These are phyloP conservation scores for Xestia sexstrigata DNA, from an alignment of 2,888 invertebrate genomes.

Conservation along the genomic window DNA sequence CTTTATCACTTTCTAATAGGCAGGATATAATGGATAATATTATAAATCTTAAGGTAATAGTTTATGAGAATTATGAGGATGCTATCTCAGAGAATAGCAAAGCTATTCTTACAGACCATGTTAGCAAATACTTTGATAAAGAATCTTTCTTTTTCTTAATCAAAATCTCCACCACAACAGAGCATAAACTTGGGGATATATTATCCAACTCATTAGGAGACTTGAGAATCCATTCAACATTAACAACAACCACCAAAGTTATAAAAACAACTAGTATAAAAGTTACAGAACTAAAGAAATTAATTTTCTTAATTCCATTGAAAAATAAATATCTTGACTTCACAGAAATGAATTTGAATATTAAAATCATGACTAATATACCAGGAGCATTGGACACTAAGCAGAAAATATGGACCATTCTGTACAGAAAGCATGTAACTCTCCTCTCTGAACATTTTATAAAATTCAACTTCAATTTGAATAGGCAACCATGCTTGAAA, in stretches of 20 bases:
- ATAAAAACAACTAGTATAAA: constrained; percentile 78
- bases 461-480: constrained; percentile 63
- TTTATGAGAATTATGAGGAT: constrained; percentile 81
- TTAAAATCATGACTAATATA: constrained; percentile 78
- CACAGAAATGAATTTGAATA: constrained; percentile 71
- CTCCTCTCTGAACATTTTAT: constrained; percentile 82
- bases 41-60: constrained; percentile 70
- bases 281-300: constrained; percentile 74
- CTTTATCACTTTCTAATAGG: constrained; percentile 80
- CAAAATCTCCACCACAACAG: constrained; percentile 69
- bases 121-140: constrained; percentile 76
- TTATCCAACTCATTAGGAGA: constrained; percentile 58
- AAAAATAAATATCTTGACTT: constrained; percentile 56
- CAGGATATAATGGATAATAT: constrained; percentile 79
- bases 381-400: constrained; percentile 78
- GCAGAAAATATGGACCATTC: constrained; percentile 75
- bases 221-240: constrained; percentile 77
- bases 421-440: constrained; percentile 74
- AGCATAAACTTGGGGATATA: constrained; percentile 71
- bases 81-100: constrained; percentile 70
- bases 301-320: constrained; percentile 76
- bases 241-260: constrained; percentile 70
- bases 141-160: constrained; percentile 75
- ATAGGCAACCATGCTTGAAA: constrained; percentile 65
- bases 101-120: constrained; percentile 75